Base-by-base conservation (phyloP, 92 coral and sea anemone species). In the Diadumene lineata region DNA sequence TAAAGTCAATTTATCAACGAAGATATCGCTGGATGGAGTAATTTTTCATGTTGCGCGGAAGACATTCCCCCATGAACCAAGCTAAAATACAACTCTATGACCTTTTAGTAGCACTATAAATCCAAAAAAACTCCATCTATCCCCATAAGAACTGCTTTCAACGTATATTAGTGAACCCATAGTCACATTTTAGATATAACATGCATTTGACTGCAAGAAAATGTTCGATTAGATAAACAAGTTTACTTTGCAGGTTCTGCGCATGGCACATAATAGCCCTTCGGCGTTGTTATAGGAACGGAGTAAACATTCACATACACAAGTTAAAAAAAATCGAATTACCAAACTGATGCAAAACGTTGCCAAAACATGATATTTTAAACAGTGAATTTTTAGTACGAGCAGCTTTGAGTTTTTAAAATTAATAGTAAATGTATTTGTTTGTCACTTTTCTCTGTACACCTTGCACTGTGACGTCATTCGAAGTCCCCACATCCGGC, bases 221-320 rank as follows among this genome's bases (percentile, higher is more conserved):
- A 30, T 43, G 68, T 28, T 26, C 68, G 68, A 62, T 28, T 28
- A 26, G 25, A 55, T 56, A 31, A 70, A 31, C 46, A 44, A 27
- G 11, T 4, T 29, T 21, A n/a, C 62, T 44, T 70, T 21, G 76
- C 50, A 70, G 11, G 60, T 70, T 70, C 63, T 16, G 31, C 76
- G 76, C 76, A 70, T 31, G 73, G 60, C 46, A 50, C 60, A 27
- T 31, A 38, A 22, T 23, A 26, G 24, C 46, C 51, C 38, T 30
- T 19, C 60, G 61, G 24, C 9, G 72, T 75, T 64, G 48, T 28
- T 48, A 75, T 75, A 34, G 80, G 27, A 50, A 75, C 72, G 25
- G n/a, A 2, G 44, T 64, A 75, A 64, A 70, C 75, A 70, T 18
- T 19, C 64, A 34, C 21, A 64, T 16, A 1, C 19, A 0, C 19